A percentile compares a stretch with the other conserved stretches of the same genome.
Conservation (phyloP, 2,113 vertebrate genomes). For the Corythaixoides concolor region DNA sequence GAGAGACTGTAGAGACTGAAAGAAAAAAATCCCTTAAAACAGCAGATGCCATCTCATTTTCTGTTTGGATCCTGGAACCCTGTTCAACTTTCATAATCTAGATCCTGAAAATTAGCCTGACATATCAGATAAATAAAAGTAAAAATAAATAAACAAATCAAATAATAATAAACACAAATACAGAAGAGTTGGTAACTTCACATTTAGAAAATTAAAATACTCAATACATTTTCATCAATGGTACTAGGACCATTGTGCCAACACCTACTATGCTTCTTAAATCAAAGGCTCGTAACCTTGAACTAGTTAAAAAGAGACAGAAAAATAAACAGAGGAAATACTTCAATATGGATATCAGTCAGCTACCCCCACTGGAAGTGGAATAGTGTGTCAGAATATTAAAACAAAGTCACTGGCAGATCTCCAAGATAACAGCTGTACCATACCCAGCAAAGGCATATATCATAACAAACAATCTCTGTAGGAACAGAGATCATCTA, state of each 20-base stretch:
- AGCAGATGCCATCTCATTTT: not conserved
- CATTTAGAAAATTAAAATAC: not conserved
- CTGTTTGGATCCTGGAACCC: not conserved
- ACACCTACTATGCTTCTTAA: not conserved
- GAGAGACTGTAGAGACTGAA: not conserved
- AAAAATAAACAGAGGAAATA: constrained; percentile 9
- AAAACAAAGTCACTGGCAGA: not conserved
- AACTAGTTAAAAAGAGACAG: not conserved
- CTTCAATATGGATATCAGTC: not conserved
- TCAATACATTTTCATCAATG: not conserved
- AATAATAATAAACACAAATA: not conserved
- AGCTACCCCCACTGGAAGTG: not conserved
- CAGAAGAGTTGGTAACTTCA: not conserved
- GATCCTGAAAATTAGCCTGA: not conserved
- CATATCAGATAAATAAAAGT: not conserved
- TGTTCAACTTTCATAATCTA: not conserved
- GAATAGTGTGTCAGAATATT: not conserved
- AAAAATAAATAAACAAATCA: not conserved
- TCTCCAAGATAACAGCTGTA: constrained; percentile 8
- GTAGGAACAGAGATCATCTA: not conserved
- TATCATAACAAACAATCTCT: not conserved
- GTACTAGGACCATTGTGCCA: not conserved
- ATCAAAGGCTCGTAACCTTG: not conserved
- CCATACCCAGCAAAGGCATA: not conserved
- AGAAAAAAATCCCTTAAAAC: not conserved